Base-by-base conservation (phyloP, 2,113 vertebrate genomes). In the Corythaixoides concolor region DNA sequence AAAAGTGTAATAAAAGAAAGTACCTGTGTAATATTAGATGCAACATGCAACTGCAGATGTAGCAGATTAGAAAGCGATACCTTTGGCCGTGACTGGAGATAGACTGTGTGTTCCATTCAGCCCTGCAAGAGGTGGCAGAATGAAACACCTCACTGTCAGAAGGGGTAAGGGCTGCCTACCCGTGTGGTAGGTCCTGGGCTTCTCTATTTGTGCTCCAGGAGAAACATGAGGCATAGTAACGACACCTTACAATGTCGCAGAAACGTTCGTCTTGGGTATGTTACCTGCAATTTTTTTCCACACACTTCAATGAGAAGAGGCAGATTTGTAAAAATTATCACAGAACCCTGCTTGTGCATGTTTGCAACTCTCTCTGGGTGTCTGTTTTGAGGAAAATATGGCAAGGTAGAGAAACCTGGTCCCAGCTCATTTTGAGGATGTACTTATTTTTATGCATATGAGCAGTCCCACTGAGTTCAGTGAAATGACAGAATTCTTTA, bases 251-350 rank as follows among this genome's bases (percentile, higher is more conserved):
- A 21, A 2, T 33, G 49, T 67, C 11, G 2, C 68, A 52, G 24
- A 68, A 50, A 17, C 68, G 8, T 68, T 91, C 28, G 4, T 70
- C 50, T 39, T 26, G 22, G 74, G 14, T 37, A 53, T 4, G 18
- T 81, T 21, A 12, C 28, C 66, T 62, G 16, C 1, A 5, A 14
- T n/a, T 75, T 49, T 45, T 17, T 1, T 0, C 5, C 5, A 20
- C 13, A 35, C 4, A 92, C 64, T 52, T 90, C 49, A 69, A 17
- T 52, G 28, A 56, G 41, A 76, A 72, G 24, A 39, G 27, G 35
- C 18, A 79, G 11, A 33, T 26, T 68, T 53, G 24, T 64, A 78
- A 45, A 78, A 91, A 56, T 52, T 59, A 33, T n/a, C 45, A 60
- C 23, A 30, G 53, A 66, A 68, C 26, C 9, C 49, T 82, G 11